A percentile compares a stretch with the other conserved stretches of the same genome.
Evolutionary conservation across 2,888 invertebrate genomes (phyloP).

Genomic region (Caenorhabditis parvicauda): DNA sequence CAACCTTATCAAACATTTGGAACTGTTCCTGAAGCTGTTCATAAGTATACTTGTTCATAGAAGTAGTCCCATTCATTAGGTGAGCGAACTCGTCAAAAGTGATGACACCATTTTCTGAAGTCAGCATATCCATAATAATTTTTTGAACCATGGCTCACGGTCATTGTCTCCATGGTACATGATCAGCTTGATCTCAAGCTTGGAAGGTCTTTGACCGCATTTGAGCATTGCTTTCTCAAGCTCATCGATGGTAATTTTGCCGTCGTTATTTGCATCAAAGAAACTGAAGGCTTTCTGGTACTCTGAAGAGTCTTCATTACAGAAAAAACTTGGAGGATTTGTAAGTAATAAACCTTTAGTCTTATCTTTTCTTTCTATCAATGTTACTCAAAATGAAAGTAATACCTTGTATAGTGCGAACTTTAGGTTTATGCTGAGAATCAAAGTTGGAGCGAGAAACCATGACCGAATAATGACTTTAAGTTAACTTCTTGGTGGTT

Average conservation of each 20-base stretch:
- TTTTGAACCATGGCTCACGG: slow-evolving; percentile 31
- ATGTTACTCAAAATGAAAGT: no score
- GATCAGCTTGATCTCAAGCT: slow-evolving; percentile 54
- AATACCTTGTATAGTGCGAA: no score
- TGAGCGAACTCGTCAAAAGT: slow-evolving; percentile 59
- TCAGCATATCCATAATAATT: no score
- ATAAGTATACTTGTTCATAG: slow-evolving; percentile 39
- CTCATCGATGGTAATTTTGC: slow-evolving; percentile 55
- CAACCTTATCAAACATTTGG: slow-evolving; percentile 57
- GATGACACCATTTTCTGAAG: slow-evolving; percentile 59
- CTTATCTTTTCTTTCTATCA: no score
- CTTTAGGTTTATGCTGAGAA: no score
- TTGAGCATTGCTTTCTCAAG: slow-evolving; percentile 57
- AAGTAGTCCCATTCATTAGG: slow-evolving; percentile 45
- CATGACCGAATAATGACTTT: no score
- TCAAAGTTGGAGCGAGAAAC: no score
- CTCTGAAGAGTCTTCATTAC: slow-evolving; percentile 48
- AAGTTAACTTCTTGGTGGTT: no score
- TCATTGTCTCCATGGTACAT: slow-evolving; percentile 60
- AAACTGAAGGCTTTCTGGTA: slow-evolving; percentile 55
- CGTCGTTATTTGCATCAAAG: slow-evolving; percentile 60
- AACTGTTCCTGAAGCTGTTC: slow-evolving; percentile 55
- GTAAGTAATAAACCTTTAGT: no score
- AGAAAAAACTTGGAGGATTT: no score
- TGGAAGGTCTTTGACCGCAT: slow-evolving; percentile 56